Conservation (phyloP, 2,113 vertebrate species). For the Alces alces region DNA sequence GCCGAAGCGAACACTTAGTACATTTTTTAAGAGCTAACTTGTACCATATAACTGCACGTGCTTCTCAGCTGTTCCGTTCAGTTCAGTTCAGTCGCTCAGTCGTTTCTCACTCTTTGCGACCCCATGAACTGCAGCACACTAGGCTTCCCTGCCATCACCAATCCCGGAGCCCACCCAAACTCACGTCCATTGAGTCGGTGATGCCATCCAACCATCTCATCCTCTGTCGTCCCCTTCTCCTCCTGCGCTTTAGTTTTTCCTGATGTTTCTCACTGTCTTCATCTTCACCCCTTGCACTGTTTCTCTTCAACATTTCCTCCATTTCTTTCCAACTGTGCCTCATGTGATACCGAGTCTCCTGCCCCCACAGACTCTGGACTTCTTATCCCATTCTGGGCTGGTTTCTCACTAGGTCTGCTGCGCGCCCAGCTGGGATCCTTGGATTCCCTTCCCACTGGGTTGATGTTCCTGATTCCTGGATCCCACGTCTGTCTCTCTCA, state of each 20-base stretch:
- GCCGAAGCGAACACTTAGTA: neutral
- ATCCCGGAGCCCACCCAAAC: too few relatives aligned
- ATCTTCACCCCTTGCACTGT: neutral
- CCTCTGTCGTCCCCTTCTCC: too few relatives aligned
- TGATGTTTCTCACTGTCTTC: neutral
- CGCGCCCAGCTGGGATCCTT: accelerated
- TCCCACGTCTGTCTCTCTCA: neutral
- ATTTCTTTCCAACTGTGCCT: neutral
- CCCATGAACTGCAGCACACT: too few relatives aligned
- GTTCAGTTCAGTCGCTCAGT: too few relatives aligned
- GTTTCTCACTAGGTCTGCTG: neutral
- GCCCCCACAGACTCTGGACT: neutral
- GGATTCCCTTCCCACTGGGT: neutral
- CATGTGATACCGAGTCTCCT: neutral
- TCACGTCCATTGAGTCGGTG: too few relatives aligned
- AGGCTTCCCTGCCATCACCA: too few relatives aligned
- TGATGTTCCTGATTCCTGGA: neutral
- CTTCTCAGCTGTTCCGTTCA: neutral
- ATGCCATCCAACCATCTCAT: too few relatives aligned
- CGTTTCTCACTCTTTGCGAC: too few relatives aligned
- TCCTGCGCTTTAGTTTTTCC: neutral
- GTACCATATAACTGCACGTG: neutral
- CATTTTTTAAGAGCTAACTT: neutral
- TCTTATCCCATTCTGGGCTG: neutral
- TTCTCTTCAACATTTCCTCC: neutral